A percentile compares a stretch with the other conserved stretches of the same genome.
Evolutionary conservation across 1,140 invertebrate genomes (phyloP).

Genomic region (Zaprionus lachaisei): DNA sequence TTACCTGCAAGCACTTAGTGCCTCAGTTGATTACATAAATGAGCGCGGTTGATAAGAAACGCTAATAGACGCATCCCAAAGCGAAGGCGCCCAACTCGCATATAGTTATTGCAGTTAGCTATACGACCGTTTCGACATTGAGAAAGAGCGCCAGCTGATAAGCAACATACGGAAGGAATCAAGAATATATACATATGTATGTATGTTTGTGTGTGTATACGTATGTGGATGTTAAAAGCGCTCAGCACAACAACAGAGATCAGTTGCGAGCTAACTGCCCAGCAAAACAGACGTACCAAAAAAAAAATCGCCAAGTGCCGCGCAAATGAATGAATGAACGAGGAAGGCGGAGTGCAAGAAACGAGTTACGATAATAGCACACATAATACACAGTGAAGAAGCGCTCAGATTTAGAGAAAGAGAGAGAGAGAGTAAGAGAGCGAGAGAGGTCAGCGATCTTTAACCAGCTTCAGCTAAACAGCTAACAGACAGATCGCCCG

Average conservation of each 20-base stretch:
- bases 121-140: constrained; percentile 8
- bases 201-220: not conserved
- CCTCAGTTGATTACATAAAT: constrained; percentile 30
- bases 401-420: constrained; percentile 32
- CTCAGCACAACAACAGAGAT: constrained; percentile 43
- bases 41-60: constrained; percentile 28
- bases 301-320: constrained; percentile 43
- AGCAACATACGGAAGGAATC: constrained; percentile 21
- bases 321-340: constrained; percentile 63
- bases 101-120: constrained; percentile 17
- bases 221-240: constrained; percentile 61
- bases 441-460: constrained; percentile 76
- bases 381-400: constrained; percentile 54
- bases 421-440: constrained; percentile 12
- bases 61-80: not conserved
- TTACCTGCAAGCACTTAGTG: constrained; percentile 4
- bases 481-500: constrained; percentile 24
- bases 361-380: constrained; percentile 65
- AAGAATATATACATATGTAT: not conserved
- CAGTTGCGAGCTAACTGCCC: constrained; percentile 62
- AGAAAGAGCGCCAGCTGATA: constrained; percentile 34
- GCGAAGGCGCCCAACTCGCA: not conserved
- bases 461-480: constrained; percentile 46
- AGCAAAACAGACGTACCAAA: constrained; percentile 70
- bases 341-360: constrained; percentile 61